Evolutionary conservation across 2,888 invertebrate species (phyloP), one percentile per base, ranked within the genome.

Genomic region (Cheilosia soror): DNA sequence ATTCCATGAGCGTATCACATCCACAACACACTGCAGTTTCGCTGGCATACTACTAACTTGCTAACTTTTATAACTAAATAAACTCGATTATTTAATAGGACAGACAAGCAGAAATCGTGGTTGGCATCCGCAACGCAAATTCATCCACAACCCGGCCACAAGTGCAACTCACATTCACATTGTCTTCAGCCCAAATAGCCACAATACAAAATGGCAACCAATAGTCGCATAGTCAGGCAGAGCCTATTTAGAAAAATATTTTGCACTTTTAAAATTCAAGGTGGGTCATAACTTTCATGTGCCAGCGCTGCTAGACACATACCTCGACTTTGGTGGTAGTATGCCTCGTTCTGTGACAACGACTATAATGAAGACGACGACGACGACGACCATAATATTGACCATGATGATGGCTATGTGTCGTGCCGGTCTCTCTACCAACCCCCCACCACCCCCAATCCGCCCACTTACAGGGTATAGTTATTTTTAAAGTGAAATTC

Each of bases 51-150:
- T 85, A 85, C 85, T 86, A 86, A 86, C 86, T 86, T 86, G 86
- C 86, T 81, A 86, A 86, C 86, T 86, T 82, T 86, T 81, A 86
- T 86, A 86, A 77, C 77, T 82, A 86, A 86, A 77, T 81, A 86
- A 73, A 78, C 82, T 81, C 82, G 81, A 86, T 86, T 86, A 82
- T 82, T 86, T 86, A 82, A 86, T 86, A 86, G 81, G 81, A 81
- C 81, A 78, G 86, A 81, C 86, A 73, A 51, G 62, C 62, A 29
- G 53, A 77, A 73, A 80, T 85, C 85, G 85, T 85, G 85, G 60
- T 20, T 72, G 15, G 85, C 75, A 85, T 80, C 51, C 33, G 60
- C 55, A 80, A 85, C 58, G 37, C 58, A 33, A 72, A 9, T 33
- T 37, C 49, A 25, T n/a, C 49, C 31, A 66, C 58, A 57, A 53